Evolutionary conservation across 1,140 invertebrate species (phyloP).

Genomic region (Calephelis virginiensis): DNA sequence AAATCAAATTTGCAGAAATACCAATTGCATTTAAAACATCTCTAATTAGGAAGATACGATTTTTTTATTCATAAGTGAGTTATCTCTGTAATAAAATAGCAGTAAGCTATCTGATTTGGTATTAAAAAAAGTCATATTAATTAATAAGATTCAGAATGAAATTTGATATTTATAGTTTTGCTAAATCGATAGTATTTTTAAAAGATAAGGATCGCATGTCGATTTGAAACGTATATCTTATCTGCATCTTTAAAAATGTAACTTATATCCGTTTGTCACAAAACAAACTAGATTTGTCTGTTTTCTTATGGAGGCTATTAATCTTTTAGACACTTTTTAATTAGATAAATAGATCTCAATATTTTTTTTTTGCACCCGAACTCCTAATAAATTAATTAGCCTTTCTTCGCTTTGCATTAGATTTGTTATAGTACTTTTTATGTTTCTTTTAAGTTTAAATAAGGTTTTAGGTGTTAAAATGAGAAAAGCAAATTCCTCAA

Average conservation of each 20-base stretch:
- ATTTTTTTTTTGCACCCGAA: background rate
- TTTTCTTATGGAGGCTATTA: background rate
- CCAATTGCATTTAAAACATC: too few species aligned
- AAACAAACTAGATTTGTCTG: slow-evolving; percentile 8
- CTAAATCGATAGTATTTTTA: background rate
- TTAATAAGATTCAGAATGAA: slow-evolving; percentile 6
- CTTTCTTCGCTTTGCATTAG: too few species aligned
- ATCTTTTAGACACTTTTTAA: slow-evolving; percentile 6
- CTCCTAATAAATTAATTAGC: too few species aligned
- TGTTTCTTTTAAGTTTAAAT: too few species aligned
- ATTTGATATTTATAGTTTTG: slow-evolving; percentile 7
- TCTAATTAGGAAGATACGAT: too few species aligned
- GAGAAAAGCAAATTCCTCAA: too few species aligned
- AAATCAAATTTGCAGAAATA: too few species aligned
- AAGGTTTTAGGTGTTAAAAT: too few species aligned
- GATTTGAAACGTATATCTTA: slow-evolving; percentile 3
- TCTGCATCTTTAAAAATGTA: slow-evolving; percentile 12
- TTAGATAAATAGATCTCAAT: background rate
- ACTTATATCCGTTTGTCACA: slow-evolving; percentile 1
- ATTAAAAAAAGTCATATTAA: background rate
- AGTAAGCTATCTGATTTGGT: too few species aligned
- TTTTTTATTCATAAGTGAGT: too few species aligned
- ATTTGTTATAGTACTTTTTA: too few species aligned
- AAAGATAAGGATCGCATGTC: background rate
- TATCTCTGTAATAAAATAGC: too few species aligned